These are phyloP conservation scores for Ahaetulla prasina DNA, from an alignment of 2,113 vertebrate genomes.

Conservation along the genomic window DNA sequence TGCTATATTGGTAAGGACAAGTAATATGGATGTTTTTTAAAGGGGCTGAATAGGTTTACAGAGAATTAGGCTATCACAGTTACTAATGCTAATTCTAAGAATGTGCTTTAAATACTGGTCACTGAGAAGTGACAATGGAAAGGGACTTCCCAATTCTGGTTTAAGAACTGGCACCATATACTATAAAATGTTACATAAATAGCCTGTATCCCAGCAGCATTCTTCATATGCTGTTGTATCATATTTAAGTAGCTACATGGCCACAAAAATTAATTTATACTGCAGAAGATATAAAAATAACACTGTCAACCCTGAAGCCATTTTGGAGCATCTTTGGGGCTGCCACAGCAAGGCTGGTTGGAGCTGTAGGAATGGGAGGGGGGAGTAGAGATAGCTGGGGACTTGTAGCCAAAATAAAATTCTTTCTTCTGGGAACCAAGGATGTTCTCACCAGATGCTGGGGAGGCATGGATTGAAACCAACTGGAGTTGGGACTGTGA, in stretches of 20 bases:
- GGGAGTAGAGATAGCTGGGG: no score
- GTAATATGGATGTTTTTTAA: not conserved
- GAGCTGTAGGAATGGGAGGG: no score
- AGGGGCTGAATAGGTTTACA: not conserved
- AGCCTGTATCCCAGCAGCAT: not conserved
- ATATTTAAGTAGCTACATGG: not conserved
- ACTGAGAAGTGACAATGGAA: not conserved
- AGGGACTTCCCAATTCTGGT: not conserved
- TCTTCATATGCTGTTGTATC: not conserved
- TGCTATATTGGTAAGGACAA: not conserved
- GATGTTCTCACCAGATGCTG: no score
- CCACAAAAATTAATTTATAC: not conserved
- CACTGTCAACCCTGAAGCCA: not conserved
- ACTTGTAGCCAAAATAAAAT: no score
- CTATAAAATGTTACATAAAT: not conserved
- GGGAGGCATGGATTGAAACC: no score
- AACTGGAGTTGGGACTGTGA: no score
- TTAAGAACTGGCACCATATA: not conserved
- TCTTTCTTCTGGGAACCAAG: no score
- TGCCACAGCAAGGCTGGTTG: no score
- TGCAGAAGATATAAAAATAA: not conserved
- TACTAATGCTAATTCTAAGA: not conserved
- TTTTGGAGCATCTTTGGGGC: no score
- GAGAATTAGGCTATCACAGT: not conserved
- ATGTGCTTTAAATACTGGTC: not conserved